These are phyloP conservation scores for Eurystomus glaucurus DNA, from an alignment of 2,797 vertebrate species.

Conservation along the genomic window DNA sequence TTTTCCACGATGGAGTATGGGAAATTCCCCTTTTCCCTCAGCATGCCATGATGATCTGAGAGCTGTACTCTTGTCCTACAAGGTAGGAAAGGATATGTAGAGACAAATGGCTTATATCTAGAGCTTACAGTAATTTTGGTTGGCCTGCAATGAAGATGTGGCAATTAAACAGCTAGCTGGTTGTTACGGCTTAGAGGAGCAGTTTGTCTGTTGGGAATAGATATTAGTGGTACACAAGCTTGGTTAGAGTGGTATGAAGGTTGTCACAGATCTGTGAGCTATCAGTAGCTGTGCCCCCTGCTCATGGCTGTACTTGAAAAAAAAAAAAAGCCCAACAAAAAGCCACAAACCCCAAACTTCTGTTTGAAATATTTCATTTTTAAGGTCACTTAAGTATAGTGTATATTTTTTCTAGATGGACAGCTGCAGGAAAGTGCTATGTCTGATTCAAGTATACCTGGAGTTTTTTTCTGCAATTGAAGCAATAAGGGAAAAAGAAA, in stretches of 20 bases:
- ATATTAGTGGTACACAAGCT: neutral
- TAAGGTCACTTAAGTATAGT: neutral
- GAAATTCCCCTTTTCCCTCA: neutral
- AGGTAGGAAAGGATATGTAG: neutral
- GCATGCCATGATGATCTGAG: neutral
- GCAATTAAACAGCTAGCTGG: neutral
- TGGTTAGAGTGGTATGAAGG: neutral
- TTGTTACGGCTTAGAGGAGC: neutral
- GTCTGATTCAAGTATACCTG: neutral
- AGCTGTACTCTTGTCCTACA: neutral
- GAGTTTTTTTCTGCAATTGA: neutral
- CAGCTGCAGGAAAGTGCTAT: neutral
- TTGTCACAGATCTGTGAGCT: neutral
- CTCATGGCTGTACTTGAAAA: neutral
- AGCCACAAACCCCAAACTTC: neutral
- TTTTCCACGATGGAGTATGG: neutral
- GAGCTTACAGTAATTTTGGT: neutral
- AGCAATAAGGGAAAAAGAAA: neutral
- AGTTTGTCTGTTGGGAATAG: neutral
- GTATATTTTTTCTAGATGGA: neutral
- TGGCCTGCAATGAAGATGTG: neutral
- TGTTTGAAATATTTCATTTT: neutral
- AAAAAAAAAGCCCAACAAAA: neutral
- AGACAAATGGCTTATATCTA: neutral
- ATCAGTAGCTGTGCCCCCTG: neutral